Evolutionary conservation across 2,113 vertebrate genomes (phyloP), one percentile per base, ranked within the genome.

Genomic region (Elaphurus davidianus): DNA sequence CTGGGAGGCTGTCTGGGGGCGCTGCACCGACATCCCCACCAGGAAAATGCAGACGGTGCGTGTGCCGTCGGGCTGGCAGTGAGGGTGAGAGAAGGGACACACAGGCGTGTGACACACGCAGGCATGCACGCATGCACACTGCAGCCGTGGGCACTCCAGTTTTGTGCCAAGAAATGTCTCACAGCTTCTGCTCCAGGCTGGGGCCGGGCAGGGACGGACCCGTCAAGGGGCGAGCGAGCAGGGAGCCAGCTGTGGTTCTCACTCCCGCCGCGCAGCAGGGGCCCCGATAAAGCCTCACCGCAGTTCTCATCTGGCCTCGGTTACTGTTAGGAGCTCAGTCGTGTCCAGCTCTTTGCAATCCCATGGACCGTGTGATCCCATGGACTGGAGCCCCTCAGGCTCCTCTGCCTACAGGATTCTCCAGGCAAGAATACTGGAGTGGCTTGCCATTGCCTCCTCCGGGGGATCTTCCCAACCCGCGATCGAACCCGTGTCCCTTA

Each of bases 41-140:
- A 14, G 27, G 5, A 1, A 59, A 40, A 19, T 40, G 1, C 15
- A 60, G 33, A 16, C 0, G 7, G 36, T 0, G 15, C 50, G 52
- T 36, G 40, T 2, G 1, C 10, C 2, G 3, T 0, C 30, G 15
- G 62, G 52, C 0, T 17, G 86, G 86, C 7, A 3, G 25, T 10
- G 52, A 74, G 30, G 50, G 36, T 0, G 76, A 64, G 28, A 3
- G 16, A 0, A 28, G 67, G 0, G 5, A 17, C 47, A 15, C 0
- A 14, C 33, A 2, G 4, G 0, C 0, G 8, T 9, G 3, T 2
- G 19, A 6, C 2, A n/a, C 43, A 9, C 6, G 8, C 13, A 47
- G 27, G 15, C 88, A 6, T 0, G 7, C 36, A n/a, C 9, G 16
- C 4, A 0, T 1, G 13, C 13, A 4, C 16, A 5, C 47, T 50